Base-by-base conservation (phyloP, 2,113 vertebrate genomes). In the Caretta caretta region DNA sequence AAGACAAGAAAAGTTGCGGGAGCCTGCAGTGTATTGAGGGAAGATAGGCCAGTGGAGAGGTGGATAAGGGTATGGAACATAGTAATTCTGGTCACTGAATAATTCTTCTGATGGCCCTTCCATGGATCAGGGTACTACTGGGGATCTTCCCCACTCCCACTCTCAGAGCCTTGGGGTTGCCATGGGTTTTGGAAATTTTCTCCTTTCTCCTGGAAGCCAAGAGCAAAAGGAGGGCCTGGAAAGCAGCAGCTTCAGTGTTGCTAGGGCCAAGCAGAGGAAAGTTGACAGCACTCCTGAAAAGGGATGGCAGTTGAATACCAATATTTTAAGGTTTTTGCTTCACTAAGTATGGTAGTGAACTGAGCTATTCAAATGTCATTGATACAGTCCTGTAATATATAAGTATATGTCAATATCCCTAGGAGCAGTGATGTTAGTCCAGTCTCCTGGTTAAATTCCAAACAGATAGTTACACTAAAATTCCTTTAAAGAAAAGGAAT, bases 1-100 rank as follows among this genome's bases (percentile, higher is more conserved):
- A n/a, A 69, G 16, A 35, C 35, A 81, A 49, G 38, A 1, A 25
- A 0, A 0, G 7, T 0, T 20, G 3, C 57, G 16, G 12, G 9
- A 86, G 2, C 17, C 19, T 69, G 11, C 2, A 80, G 84, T 8
- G 3, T 49, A 2, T 14, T 53, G 72, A n/a, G 35, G 87, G 80
- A 87, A 69, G 0, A 46, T 91, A 83, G 0, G 0, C 1, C 7
- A 56, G 3, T 24, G 59, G 88, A 54, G 31, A 89, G 1, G 57
- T 48, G 75, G 72, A 83, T 81, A 81, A 42, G 38, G 8, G 48
- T 92, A n/a, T 20, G 4, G 17, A n/a, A 20, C 16, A 69, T 38
- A 50, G 4, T 78, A 78, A 46, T 56, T 7, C 48, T 57, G 69
- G 85, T 22, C n/a, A 27, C 7, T 38, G 22, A 2, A 62, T 91